Evolutionary conservation across 2,113 vertebrate genomes (phyloP), one percentile per base, ranked within the genome.

Genomic region (Onychostruthus taczanowskii): DNA sequence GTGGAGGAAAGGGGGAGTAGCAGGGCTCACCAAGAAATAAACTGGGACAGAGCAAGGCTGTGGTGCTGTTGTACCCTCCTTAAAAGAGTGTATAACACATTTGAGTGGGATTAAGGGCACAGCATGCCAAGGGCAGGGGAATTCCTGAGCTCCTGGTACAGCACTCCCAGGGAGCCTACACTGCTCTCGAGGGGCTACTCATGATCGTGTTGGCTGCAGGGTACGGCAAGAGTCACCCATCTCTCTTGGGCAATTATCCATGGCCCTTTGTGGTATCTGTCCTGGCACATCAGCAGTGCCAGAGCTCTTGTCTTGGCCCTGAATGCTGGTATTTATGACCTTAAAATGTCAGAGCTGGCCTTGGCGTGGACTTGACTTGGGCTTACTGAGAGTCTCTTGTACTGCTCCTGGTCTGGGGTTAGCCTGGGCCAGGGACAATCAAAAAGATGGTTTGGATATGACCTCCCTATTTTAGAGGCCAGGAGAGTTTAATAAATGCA

Each of bases 401-500:
- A 77, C 63, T 86, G 31, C 47, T 93, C 52, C 72, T 74, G 82
- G 17, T 87, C 41, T 31, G 43, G 68, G 93, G 21, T 77, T 86
- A 90, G 10, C 13, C 49, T 92, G 67, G 49, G 31, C 75, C 83
- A 90, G 46, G 35, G 46, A 77, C 68, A 20, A 39, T 87, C 4
- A 7, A 86, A 93, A 90, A 81, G 19, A 49, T 1, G 0, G 11
- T 92, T 84, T 93, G 91, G 64, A 70, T 92, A 52, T 0, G 0
- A n/a, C 4, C 30, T 92, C 21, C 27, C 43, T 77, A 6, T 92
- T 95, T 93, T 84, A 94, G 63, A 84, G 72, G 50, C 59, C 79
- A 93, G 19, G 18, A 84, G 75, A 94, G 83, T 93, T 94, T 70
- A 94, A 92, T 90, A 95, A 95, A 86, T 55, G 27, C 47, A 67